phyloP scores from a whole-genome alignment of 2,888 invertebrate genomes.

The Biston stratarius region DNA sequence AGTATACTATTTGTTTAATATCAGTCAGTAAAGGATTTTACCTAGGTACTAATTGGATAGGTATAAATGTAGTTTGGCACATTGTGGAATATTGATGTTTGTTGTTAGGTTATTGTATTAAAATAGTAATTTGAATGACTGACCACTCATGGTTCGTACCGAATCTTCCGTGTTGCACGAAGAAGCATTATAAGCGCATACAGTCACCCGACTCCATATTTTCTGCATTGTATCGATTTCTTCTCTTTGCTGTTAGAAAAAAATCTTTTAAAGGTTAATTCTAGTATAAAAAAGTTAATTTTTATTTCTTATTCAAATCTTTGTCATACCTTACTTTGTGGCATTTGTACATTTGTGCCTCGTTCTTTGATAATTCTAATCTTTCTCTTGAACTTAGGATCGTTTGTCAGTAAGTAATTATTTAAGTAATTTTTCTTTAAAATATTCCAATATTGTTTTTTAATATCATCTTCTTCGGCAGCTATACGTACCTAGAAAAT shows the following conservation, averaged over 20 bases:
- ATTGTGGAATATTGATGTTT: background rate
- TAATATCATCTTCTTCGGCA: slow-evolving; percentile 80
- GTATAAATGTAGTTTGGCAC: too few relatives aligned
- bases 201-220: slow-evolving; percentile 78
- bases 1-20: too few relatives aligned
- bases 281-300: background rate
- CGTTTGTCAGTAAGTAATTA: slow-evolving; percentile 52
- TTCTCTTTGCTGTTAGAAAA: slow-evolving; percentile 72
- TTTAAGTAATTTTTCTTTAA: slow-evolving; percentile 73
- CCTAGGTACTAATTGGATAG: too few relatives aligned
- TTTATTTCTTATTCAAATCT: slow-evolving; percentile 1
- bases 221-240: slow-evolving; percentile 82
- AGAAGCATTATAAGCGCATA: slow-evolving; percentile 71
- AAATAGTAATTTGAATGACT: slow-evolving; percentile 47
- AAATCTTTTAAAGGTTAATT: slow-evolving; percentile 4
- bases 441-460: slow-evolving; percentile 78
- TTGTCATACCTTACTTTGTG: slow-evolving; percentile 70
- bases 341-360: slow-evolving; percentile 79
- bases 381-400: slow-evolving; percentile 67
- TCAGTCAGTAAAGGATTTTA: too few relatives aligned
- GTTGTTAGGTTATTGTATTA: background rate
- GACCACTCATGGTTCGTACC: slow-evolving; percentile 75
- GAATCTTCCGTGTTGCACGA: slow-evolving; percentile 69
- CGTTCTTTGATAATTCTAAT: slow-evolving; percentile 77
- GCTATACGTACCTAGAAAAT: slow-evolving; percentile 69